phyloP scores from a whole-genome alignment of 2,113 vertebrate genomes.

The Theristicus caerulescens region DNA sequence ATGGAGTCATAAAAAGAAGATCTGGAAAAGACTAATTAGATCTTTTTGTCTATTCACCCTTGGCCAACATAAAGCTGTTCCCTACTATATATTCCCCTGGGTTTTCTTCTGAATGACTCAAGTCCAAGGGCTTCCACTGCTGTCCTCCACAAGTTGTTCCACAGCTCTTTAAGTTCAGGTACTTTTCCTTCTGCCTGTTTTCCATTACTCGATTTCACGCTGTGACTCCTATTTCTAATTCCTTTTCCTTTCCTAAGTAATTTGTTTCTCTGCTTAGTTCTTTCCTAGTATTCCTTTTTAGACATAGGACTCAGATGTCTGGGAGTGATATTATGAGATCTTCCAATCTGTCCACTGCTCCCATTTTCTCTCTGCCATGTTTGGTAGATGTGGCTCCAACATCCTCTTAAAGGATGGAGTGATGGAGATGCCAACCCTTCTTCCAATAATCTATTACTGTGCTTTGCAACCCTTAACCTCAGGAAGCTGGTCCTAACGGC shows the following conservation, averaged over 20 bases:
- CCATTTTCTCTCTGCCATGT: neutral
- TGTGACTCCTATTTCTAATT: neutral
- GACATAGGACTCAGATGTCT: neutral
- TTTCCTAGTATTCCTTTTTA: neutral
- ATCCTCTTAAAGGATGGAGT: neutral
- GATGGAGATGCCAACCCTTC: neutral
- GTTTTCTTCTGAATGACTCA: neutral
- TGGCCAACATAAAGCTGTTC: neutral
- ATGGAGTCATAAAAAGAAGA: neutral
- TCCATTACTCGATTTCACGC: neutral
- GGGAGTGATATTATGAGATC: neutral
- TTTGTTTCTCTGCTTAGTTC: neutral
- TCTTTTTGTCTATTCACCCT: neutral
- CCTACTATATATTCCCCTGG: neutral
- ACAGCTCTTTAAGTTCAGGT: neutral
- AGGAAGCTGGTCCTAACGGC: neutral
- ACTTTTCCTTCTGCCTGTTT: neutral
- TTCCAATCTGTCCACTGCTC: neutral
- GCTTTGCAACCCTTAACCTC: neutral
- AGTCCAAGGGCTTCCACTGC: neutral
- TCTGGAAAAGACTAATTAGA: neutral
- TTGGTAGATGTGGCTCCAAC: neutral
- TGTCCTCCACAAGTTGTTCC: neutral
- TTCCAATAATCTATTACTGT: neutral
- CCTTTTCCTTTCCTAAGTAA: neutral